Percentiles rank a stretch among this genome's conserved stretches.
These are phyloP conservation scores for Malurus splendens DNA, from an alignment of 2,797 vertebrate genomes.

Conservation along the genomic window DNA sequence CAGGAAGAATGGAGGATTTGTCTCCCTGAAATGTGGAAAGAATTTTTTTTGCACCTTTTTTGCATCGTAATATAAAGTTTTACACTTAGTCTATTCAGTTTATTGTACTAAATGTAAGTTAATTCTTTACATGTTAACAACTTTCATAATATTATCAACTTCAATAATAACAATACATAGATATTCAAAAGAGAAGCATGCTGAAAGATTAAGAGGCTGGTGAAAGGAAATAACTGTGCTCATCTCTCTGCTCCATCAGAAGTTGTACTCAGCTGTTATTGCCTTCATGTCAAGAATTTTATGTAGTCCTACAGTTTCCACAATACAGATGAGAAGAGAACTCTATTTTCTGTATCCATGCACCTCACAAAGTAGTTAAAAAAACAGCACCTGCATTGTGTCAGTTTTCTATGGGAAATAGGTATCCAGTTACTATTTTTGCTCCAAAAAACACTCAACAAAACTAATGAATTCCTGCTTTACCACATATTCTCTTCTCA, in stretches of 20 bases:
- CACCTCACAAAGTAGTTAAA: neutral
- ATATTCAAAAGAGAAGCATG: neutral
- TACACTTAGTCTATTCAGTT: neutral
- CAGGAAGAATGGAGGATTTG: neutral
- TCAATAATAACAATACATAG: neutral
- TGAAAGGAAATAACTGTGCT: neutral
- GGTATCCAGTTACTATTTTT: neutral
- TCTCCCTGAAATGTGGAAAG: neutral
- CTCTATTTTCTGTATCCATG: neutral
- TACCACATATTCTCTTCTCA: neutral
- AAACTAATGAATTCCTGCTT: neutral
- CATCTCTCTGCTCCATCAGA: neutral
- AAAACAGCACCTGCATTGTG: neutral
- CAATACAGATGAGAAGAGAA: neutral
- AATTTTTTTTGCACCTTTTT: neutral
- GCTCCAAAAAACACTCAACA: neutral
- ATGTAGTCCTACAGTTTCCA: neutral
- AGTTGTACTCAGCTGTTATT: neutral
- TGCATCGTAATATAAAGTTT: neutral
- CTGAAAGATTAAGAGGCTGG: fast-evolving
- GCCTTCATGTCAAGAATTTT: neutral
- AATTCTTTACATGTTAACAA: neutral
- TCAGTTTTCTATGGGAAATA: neutral
- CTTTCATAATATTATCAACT: no score
- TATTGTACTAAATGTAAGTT: neutral